Base-by-base conservation (phyloP, 2,797 vertebrate species). In the Heterohyrax brucei region DNA sequence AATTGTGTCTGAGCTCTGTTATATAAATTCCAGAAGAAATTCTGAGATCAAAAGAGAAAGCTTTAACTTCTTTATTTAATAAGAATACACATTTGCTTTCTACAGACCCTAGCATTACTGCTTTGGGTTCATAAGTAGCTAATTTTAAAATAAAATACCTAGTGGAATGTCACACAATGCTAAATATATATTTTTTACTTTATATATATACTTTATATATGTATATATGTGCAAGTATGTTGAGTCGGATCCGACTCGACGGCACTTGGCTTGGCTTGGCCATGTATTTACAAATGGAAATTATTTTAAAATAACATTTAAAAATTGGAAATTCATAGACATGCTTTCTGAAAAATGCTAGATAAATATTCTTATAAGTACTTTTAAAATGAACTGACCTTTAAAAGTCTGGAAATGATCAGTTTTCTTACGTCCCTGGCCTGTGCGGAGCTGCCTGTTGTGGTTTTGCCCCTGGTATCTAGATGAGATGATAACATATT, bases 21-120 rank as follows among this genome's bases (percentile, higher is more conserved):
- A 72, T 30, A 3, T 85, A 95, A 87, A 95, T 88, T 92, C 62
- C 53, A 64, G 56, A 92, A 68, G n/a, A 93, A 28, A 30, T 87
- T 92, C 33, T 92, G 79, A 66, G 70, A 50, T 80, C 53, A 86
- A 92, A 90, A 33, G 24, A 83, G 56, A 92, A 85, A 78, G 53
- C 78, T 53, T 0, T 30, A 82, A n/a, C 28, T 89, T 89, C 50
- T 94, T 73, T 83, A 39, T 87, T 14, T 79, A 87, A 48, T 7
- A 87, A 44, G 24, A 83, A 4, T 72, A 33, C 7, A 48, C 13
- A 12, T 46, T 90, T 81, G 62, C 44, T 93, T 75, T 75, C n/a
- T 90, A 5, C 2, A 92, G 50, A 85, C 1, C 59, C 30, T 75
- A 72, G 50, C 33, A 50, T 90, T 81, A 79, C 10, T 48, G 59